phyloP scores from a whole-genome alignment of 2,797 vertebrate species.

The Syngnathus rostellatus region DNA sequence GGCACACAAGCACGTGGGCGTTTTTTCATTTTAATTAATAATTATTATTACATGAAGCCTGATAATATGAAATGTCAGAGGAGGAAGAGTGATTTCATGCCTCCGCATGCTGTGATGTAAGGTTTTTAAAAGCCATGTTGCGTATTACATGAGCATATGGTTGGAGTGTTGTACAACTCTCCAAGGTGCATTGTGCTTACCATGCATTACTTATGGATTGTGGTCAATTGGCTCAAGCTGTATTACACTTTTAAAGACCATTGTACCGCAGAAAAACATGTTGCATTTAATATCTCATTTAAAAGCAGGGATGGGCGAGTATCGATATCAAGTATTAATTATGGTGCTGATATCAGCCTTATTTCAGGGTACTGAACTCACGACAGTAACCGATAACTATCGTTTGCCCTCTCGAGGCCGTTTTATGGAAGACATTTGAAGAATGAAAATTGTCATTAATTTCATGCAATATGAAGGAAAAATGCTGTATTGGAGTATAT shows the following conservation, averaged over 20 bases:
- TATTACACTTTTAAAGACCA: neutral
- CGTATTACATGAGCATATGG: slow-evolving; percentile 28
- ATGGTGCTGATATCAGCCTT: too few species aligned
- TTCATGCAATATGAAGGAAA: too few species aligned
- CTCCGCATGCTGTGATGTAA: slow-evolving; percentile 40
- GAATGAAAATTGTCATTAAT: too few species aligned
- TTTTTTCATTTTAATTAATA: neutral
- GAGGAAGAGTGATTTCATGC: slow-evolving; percentile 31
- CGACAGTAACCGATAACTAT: too few species aligned
- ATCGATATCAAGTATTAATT: too few species aligned
- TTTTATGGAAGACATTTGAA: too few species aligned
- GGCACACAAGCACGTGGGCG: slow-evolving; percentile 25
- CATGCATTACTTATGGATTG: slow-evolving; percentile 35
- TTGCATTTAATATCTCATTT: neutral
- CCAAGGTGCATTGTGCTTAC: neutral
- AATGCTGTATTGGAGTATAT: too few species aligned
- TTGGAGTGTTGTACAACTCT: slow-evolving; percentile 24
- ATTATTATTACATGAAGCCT: slow-evolving; percentile 18
- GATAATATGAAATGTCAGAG: slow-evolving; percentile 42
- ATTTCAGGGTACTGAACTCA: too few species aligned
- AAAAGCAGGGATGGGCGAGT: neutral
- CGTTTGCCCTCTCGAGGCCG: too few species aligned
- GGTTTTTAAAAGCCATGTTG: slow-evolving; percentile 15
- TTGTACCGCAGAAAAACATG: neutral
- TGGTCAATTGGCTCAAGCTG: slow-evolving; percentile 12